Evolutionary conservation across 2,888 invertebrate genomes (phyloP), one percentile per base, ranked within the genome.

Genomic region (Drosophila yooni): DNA sequence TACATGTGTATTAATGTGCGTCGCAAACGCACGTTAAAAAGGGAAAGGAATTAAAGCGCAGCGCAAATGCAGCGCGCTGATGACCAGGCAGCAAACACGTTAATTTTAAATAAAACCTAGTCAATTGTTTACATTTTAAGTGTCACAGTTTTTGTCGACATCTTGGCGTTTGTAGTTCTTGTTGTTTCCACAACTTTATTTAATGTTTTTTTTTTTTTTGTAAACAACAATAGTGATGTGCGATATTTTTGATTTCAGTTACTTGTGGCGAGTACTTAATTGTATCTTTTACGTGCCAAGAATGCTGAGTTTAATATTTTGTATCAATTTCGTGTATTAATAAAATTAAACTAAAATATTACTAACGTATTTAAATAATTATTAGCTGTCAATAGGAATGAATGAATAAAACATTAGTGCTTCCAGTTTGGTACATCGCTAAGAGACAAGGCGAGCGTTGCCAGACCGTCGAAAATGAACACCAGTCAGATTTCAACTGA

Each of bases 1-100:
- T 82, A 83, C 82, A 86, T 86, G 83, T 80, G 78, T 75, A 38
- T 69, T 40, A 65, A 80, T 79, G 78, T 79, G 80, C 78, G 78
- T 79, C 76, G 75, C 80, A 53, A 64, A 50, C 78, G 70, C 78
- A 78, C 77, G 11, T 63, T 65, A 53, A 71, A 46, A 68, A 72
- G 66, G 71, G 69, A 74, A 78, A 52, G 62, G 69, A 78, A 72
- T 68, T 53, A 59, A 59, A 53, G 50, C 66, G 52, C 66, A 38
- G 66, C 38, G 33, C 64, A 70, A 61, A 61, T 64, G 40, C 57
- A 53, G 51, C 61, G 48, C 61, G 50, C 13, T 38, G 27, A 31
- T 29, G 46, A 25, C 25, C 4, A 15, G 53, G 40, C 58, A 29
- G 36, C 31, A 51, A 53, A 43, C 53, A 53, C 58, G 50, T 57